phyloP scores from a whole-genome alignment of 2,888 invertebrate genomes.

The Ditula angustiorana region DNA sequence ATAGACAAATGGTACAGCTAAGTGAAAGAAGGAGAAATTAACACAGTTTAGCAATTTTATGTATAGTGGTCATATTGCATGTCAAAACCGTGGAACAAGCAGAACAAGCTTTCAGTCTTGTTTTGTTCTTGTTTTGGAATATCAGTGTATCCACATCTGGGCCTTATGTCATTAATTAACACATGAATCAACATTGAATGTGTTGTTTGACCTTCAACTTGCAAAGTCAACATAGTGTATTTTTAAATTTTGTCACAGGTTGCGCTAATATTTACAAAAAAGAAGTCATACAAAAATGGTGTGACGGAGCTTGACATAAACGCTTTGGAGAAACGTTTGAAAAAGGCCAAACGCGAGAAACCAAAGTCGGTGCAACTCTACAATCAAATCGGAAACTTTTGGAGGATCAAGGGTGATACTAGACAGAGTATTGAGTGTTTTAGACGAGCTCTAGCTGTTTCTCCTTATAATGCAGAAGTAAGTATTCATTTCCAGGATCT shows the following conservation, averaged over 20 bases:
- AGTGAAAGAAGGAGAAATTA: too few species aligned
- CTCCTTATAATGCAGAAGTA: slow-evolving; percentile 94
- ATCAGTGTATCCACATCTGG: background rate
- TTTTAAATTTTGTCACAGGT: slow-evolving; percentile 73
- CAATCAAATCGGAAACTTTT: slow-evolving; percentile 96
- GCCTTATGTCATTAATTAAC: background rate
- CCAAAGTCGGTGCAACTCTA: slow-evolving; percentile 93
- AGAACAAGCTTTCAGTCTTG: too few species aligned
- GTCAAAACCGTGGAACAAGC: too few species aligned
- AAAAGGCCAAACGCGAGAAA: slow-evolving; percentile 93
- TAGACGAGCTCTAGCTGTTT: slow-evolving; percentile 92
- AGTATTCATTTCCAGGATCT: too few species aligned
- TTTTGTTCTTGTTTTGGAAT: too few species aligned
- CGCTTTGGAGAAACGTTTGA: slow-evolving; percentile 89
- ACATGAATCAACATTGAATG: background rate
- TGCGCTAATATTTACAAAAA: slow-evolving; percentile 90
- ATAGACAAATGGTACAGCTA: too few species aligned
- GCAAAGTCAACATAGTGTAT: background rate
- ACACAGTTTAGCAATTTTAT: too few species aligned
- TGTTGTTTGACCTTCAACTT: too few species aligned
- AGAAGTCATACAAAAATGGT: slow-evolving; percentile 85
- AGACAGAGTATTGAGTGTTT: slow-evolving; percentile 95
- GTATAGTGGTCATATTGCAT: too few species aligned
- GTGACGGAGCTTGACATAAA: slow-evolving; percentile 90
- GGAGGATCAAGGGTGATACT: slow-evolving; percentile 95